phyloP scores from a whole-genome alignment of 2,888 invertebrate species.

The Clepsis dumicolana region DNA sequence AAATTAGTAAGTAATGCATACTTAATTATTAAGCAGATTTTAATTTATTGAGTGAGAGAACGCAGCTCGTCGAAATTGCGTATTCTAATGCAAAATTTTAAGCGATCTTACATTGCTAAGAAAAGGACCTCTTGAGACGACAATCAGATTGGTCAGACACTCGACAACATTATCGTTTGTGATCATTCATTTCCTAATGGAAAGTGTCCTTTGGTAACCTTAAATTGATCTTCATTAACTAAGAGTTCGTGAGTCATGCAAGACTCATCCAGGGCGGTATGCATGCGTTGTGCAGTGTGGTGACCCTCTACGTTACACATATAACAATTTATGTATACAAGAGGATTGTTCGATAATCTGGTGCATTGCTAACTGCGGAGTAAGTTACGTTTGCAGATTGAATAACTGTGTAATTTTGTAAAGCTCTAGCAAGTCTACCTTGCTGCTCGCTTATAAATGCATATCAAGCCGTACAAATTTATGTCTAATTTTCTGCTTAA shows the following conservation, averaged over 20 bases:
- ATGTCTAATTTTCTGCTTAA: too few species aligned
- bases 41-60: too few species aligned
- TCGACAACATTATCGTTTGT: background rate
- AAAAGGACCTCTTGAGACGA: background rate
- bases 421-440: too few species aligned
- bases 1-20: too few species aligned
- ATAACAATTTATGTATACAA: background rate
- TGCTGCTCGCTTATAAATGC: too few species aligned
- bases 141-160: background rate
- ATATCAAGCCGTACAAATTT: too few species aligned
- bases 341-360: conserved; percentile 17
- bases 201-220: background rate
- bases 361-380: conserved; percentile 18
- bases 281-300: background rate
- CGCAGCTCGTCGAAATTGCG: too few species aligned
- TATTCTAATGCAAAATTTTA: too few species aligned
- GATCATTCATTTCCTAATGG: background rate
- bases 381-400: conserved; percentile 7
- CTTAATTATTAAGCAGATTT: too few species aligned
- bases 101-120: too few species aligned
- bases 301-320: background rate
- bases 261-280: conserved; percentile 12
- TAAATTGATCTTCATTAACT: conserved; percentile 1
- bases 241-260: background rate
- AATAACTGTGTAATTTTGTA: background rate